A percentile compares a stretch with the other conserved stretches of the same genome.
phyloP scores from a whole-genome alignment of 1,140 invertebrate species.

The Acromyrmex heyeri region DNA sequence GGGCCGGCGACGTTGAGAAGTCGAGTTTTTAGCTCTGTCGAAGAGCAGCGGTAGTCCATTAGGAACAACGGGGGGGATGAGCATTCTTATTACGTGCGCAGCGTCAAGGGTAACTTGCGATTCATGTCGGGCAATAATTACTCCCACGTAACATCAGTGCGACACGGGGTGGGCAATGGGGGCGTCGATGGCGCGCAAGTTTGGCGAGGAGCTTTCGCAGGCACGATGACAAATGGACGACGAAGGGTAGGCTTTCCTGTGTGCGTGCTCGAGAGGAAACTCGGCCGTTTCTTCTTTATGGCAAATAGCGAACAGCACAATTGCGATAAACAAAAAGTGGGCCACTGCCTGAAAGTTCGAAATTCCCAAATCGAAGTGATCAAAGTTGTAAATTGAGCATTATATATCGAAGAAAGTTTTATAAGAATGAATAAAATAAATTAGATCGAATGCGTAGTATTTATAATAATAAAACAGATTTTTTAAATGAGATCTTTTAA shows the following conservation, averaged over 20 bases:
- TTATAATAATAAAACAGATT: neutral
- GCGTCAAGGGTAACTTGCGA: slow-evolving; percentile 47
- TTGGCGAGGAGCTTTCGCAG: slow-evolving; percentile 58
- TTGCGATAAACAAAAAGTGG: slow-evolving; percentile 5
- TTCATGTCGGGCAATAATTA: slow-evolving; percentile 71
- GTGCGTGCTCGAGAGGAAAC: slow-evolving; percentile 26
- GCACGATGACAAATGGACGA: slow-evolving; percentile 76
- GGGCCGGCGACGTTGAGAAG: slow-evolving; percentile 14
- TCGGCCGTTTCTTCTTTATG: slow-evolving; percentile 29
- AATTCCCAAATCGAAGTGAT: slow-evolving; percentile 5
- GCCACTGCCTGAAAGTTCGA: slow-evolving; percentile 13
- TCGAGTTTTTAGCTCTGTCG: slow-evolving; percentile 41
- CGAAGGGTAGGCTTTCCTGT: slow-evolving; percentile 65
- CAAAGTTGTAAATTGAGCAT: slow-evolving; percentile 2
- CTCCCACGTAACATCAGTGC: slow-evolving; percentile 65
- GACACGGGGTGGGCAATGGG: neutral
- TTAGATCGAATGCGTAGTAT: neutral
- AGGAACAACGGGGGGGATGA: neutral
- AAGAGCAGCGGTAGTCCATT: slow-evolving; percentile 33
- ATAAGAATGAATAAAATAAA: slow-evolving; percentile 24
- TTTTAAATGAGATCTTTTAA: neutral
- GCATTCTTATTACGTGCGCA: slow-evolving; percentile 41
- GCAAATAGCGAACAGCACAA: neutral
- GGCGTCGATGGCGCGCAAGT: slow-evolving; percentile 44
- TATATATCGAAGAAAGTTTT: neutral